Base-by-base conservation (phyloP, 2,888 invertebrate genomes). In the Mythimna impura region DNA sequence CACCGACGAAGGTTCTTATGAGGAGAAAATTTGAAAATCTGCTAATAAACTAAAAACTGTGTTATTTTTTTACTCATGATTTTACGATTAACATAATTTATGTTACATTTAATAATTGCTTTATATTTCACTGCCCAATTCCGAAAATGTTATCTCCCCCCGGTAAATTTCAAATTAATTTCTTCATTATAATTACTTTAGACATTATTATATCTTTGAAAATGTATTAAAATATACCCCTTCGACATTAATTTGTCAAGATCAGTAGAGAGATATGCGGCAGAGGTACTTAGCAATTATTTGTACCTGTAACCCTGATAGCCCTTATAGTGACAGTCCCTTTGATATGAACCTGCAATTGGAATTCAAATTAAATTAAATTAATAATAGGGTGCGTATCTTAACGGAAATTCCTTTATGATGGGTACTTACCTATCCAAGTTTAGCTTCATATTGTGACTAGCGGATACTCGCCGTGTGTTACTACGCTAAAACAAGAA, bases 291-390 rank as follows among this genome's bases (percentile, higher is more conserved):
- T 81, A 69, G 66, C 68, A 65, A 81, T 85, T 76, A 86, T 86
- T 86, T 80, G 85, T 83, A 80, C 85, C 79, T 81, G 76, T 73
- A 61, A 7, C 17, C 22, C 4, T 9, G 83, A 84, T 85, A 84
- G 69, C 82, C 78, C 80, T 82, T 77, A 71, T 84, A 82, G 80
- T 85, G 88, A 86, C 86, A 80, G 73, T 71, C 83, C 79, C 87
- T 87, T 88, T 89, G 85, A 87, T 88, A 89, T 85, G 84, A 81
- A 67, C 78, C 85, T 85, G 83, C 84, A 88, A 87, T 87, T 80
- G 86, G 86, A 88, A 89, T 89, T 86, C 81, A 81, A 88, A 89
- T 91, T 89, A 84, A 90, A 88, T 87, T 89, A 73, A 83, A 87
- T 88, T 88, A 85, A 30, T 30, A 3, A 9, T 36, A 9, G 81